Percentiles rank a stretch among this genome's conserved stretches.
Evolutionary conservation across 1,140 invertebrate species (phyloP).

Genomic region (Atopsyche davidsoni): DNA sequence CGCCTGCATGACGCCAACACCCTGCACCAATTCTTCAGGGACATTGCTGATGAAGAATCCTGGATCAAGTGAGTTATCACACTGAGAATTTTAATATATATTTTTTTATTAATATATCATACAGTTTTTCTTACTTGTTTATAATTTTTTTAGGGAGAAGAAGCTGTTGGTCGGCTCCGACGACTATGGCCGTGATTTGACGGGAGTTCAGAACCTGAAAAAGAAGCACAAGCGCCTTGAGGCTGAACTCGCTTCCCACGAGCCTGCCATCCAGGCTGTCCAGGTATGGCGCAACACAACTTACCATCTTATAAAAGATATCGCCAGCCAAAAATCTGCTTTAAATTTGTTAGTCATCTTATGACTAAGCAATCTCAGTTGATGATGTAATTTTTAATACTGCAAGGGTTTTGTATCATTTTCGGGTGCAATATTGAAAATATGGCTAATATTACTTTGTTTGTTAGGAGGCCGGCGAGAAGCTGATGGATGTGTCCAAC

Average conservation of each 20-base stretch:
- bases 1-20: slow-evolving; percentile 93
- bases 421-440: background rate
- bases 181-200: slow-evolving; percentile 96
- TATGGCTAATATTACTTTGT: background rate
- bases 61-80: slow-evolving; percentile 85
- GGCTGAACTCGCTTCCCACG: slow-evolving; percentile 91
- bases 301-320: background rate
- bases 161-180: slow-evolving; percentile 95
- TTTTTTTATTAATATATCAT: background rate
- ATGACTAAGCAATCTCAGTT: too few species aligned
- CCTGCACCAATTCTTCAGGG: slow-evolving; percentile 97
- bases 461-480: slow-evolving; percentile 77
- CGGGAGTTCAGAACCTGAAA: slow-evolving; percentile 94
- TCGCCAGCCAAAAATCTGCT: background rate
- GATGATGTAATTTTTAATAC: background rate
- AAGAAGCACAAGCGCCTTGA: slow-evolving; percentile 98
- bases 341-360: background rate
- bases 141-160: slow-evolving; percentile 79
- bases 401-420: background rate
- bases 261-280: slow-evolving; percentile 94
- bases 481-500: slow-evolving; percentile 96
- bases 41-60: slow-evolving; percentile 99
- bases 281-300: slow-evolving; percentile 49
- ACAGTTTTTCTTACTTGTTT: background rate
- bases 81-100: background rate